Conservation (phyloP, 2,113 vertebrate species). For the Sebastes schlegelii region DNA sequence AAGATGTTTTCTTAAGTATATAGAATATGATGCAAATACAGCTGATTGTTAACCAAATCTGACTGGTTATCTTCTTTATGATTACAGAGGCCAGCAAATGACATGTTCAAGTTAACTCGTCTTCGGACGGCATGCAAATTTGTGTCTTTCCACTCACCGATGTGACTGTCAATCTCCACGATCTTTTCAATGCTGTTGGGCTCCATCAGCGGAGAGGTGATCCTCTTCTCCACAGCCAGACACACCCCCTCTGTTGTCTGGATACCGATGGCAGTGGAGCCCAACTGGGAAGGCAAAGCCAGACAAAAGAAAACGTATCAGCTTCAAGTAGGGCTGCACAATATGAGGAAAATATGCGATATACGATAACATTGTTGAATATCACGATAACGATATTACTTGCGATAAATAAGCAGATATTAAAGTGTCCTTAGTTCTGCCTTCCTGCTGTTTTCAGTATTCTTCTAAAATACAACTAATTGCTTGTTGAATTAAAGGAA, state of each 20-base stretch:
- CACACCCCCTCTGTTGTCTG: slow-evolving; percentile 97
- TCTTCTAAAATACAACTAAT: too few species aligned
- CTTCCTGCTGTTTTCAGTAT: too few species aligned
- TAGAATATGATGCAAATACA: too few species aligned
- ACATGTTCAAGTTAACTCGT: neutral
- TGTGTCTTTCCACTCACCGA: slow-evolving; percentile 83
- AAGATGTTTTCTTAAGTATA: too few species aligned
- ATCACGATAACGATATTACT: too few species aligned
- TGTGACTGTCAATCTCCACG: slow-evolving; percentile 97
- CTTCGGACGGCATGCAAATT: neutral
- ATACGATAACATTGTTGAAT: too few species aligned
- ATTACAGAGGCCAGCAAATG: neutral
- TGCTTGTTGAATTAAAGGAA: too few species aligned
- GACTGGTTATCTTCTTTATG: neutral
- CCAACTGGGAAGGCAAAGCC: slow-evolving; percentile 84
- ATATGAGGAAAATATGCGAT: too few species aligned
- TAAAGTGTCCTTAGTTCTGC: too few species aligned
- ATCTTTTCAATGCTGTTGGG: slow-evolving; percentile 99
- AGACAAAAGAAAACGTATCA: neutral
- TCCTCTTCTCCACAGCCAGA: slow-evolving; percentile 98
- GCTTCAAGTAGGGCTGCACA: too few species aligned
- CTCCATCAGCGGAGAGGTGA: slow-evolving; percentile 98
- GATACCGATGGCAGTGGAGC: slow-evolving; percentile 98
- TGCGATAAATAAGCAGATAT: too few species aligned
- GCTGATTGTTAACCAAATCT: neutral